Evolutionary conservation across 1,140 invertebrate genomes (phyloP).

Genomic region (Geopemphigus sp.): DNA sequence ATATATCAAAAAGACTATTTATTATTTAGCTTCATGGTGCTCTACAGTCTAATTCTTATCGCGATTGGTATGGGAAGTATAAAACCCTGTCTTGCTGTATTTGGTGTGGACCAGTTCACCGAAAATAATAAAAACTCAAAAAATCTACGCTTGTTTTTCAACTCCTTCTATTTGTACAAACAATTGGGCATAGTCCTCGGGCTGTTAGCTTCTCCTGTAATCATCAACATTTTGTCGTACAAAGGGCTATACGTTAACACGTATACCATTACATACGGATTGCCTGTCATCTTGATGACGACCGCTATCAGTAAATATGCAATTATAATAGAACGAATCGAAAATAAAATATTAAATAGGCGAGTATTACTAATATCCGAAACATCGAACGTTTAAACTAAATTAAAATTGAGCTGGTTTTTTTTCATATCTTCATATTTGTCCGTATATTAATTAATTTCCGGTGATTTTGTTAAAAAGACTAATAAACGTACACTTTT

Average conservation of each 20-base stretch:
- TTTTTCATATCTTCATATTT: too few species aligned
- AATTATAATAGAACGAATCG: background rate
- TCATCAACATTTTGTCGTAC: slow-evolving; percentile 56
- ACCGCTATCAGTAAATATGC: slow-evolving; percentile 8
- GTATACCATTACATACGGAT: slow-evolving; percentile 5
- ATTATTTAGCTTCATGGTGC: background rate
- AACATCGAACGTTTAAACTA: too few species aligned
- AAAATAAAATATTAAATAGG: too few species aligned
- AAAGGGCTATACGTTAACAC: background rate
- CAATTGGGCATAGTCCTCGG: slow-evolving; percentile 88
- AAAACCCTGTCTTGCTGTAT: slow-evolving; percentile 93
- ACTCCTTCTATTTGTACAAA: slow-evolving; percentile 89
- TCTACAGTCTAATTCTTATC: slow-evolving; percentile 73
- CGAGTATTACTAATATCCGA: too few species aligned
- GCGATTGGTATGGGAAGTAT: slow-evolving; percentile 91
- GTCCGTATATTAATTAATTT: too few species aligned
- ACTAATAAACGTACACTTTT: too few species aligned
- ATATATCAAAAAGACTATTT: background rate
- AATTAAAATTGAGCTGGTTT: too few species aligned
- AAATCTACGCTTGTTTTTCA: slow-evolving; percentile 74
- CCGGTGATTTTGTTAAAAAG: too few species aligned
- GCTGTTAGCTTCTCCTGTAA: slow-evolving; percentile 80
- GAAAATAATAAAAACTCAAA: slow-evolving; percentile 60
- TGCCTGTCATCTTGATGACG: slow-evolving; percentile 5
- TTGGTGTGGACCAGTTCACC: slow-evolving; percentile 94